These are phyloP conservation scores for Chrysolina americana DNA, from an alignment of 2,888 invertebrate genomes.

Conservation along the genomic window DNA sequence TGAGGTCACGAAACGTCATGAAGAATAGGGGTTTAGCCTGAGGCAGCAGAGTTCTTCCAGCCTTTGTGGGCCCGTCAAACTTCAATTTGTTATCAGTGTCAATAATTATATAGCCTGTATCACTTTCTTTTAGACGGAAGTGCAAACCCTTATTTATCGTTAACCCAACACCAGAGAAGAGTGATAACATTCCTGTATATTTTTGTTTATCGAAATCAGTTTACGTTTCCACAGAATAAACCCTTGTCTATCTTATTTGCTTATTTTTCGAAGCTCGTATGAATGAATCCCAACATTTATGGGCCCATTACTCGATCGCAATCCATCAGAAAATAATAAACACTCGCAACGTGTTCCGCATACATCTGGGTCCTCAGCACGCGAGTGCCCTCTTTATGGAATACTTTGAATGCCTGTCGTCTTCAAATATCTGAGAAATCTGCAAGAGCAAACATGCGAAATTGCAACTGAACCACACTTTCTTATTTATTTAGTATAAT, in stretches of 20 bases:
- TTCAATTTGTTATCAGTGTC: no score
- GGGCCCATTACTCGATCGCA: conserved; percentile 21
- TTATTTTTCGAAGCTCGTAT: background rate
- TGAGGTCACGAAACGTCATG: no score
- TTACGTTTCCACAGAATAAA: conserved; percentile 15
- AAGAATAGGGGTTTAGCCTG: no score
- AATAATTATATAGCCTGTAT: no score
- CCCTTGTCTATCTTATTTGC: conserved; percentile 11
- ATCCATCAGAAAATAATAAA: conserved; percentile 34
- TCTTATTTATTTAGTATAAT: conserved; percentile 43
- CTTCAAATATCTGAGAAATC: conserved; percentile 38
- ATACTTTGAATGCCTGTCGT: conserved; percentile 35
- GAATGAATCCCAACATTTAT: conserved; percentile 2
- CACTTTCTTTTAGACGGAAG: no score
- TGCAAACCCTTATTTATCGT: no score
- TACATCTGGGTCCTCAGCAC: conserved; percentile 3
- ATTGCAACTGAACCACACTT: conserved; percentile 36
- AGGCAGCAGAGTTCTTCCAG: no score
- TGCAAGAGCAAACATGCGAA: conserved; percentile 36
- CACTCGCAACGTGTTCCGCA: conserved; percentile 26
- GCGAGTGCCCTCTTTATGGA: conserved; percentile 25
- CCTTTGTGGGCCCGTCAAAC: no score
- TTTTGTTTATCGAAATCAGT: conserved; percentile 1
- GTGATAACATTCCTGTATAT: background rate
- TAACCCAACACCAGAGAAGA: background rate